A percentile compares a stretch with the other conserved stretches of the same genome.
These are phyloP conservation scores for Apoderus coryli DNA, from an alignment of 2,888 invertebrate genomes.

Conservation along the genomic window DNA sequence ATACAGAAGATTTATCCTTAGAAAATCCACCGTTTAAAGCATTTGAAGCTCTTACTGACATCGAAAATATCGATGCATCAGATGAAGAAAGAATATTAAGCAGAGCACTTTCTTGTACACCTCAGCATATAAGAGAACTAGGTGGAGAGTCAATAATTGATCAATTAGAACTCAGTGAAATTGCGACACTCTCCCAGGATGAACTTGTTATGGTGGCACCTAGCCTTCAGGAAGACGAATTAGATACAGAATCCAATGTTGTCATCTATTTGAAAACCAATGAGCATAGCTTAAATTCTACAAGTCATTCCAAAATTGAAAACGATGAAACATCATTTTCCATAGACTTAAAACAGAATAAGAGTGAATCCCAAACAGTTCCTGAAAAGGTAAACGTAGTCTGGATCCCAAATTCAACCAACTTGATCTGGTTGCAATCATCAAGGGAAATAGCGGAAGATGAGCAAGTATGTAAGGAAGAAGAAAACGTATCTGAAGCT, in stretches of 20 bases:
- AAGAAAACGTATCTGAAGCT: no score
- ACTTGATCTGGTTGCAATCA: no score
- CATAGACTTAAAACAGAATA: no score
- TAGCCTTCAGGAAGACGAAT: conserved; percentile 33
- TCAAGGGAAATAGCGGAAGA: no score
- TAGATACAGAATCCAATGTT: conserved; percentile 33
- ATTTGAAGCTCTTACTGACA: conserved; percentile 29
- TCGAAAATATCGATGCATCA: conserved; percentile 29
- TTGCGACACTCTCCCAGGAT: conserved; percentile 22
- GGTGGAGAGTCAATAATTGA: conserved; percentile 22
- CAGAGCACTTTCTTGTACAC: conserved; percentile 21
- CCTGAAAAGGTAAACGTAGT: no score
- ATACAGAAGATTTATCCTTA: conserved; percentile 14
- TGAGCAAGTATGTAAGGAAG: no score
- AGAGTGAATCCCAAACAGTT: no score
- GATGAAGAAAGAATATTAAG: conserved; percentile 24
- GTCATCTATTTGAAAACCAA: conserved; percentile 38
- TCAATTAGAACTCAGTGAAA: conserved; percentile 27
- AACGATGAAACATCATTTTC: no score
- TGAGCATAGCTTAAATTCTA: no score
- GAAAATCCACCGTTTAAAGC: no score
- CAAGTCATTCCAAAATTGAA: no score
- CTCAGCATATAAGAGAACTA: conserved; percentile 24
- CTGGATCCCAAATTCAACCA: no score
- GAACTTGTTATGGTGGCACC: conserved; percentile 25